A percentile compares a stretch with the other conserved stretches of the same genome.
Evolutionary conservation across 2,113 vertebrate species (phyloP).

Genomic region (Rhinogobius similis): DNA sequence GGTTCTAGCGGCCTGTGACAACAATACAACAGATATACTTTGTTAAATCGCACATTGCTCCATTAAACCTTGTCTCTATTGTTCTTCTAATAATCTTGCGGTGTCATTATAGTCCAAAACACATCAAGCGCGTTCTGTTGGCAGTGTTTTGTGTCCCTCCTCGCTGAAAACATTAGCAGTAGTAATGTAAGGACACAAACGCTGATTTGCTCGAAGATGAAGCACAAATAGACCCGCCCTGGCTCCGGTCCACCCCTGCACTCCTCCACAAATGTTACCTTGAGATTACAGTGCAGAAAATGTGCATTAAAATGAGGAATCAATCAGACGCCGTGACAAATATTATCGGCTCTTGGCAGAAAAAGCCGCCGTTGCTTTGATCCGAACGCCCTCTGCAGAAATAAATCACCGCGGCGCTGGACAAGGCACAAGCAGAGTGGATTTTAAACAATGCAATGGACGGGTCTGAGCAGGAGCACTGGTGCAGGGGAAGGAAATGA

Average conservation of each 20-base stretch:
- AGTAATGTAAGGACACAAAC: slow-evolving; percentile 45
- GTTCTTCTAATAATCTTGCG: slow-evolving; percentile 32
- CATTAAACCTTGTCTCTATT: slow-evolving; percentile 11
- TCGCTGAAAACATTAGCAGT: slow-evolving; percentile 48
- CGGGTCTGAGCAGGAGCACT: neutral
- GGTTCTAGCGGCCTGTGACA: neutral
- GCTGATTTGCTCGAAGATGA: slow-evolving; percentile 37
- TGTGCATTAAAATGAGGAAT: slow-evolving; percentile 51
- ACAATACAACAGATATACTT: neutral
- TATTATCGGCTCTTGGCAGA: slow-evolving; percentile 48
- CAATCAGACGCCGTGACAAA: slow-evolving; percentile 46
- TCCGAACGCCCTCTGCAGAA: slow-evolving; percentile 11
- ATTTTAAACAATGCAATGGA: slow-evolving; percentile 10
- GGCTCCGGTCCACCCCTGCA: slow-evolving; percentile 35
- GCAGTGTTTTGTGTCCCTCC: slow-evolving; percentile 27
- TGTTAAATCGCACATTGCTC: slow-evolving; percentile 2
- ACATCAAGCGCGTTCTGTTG: slow-evolving; percentile 25
- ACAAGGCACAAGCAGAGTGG: slow-evolving; percentile 16
- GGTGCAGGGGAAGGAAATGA: neutral
- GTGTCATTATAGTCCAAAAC: slow-evolving; percentile 27
- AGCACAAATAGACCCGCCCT: slow-evolving; percentile 39
- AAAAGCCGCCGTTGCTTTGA: slow-evolving; percentile 22
- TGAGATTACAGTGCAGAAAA: slow-evolving; percentile 48
- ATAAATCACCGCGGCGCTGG: slow-evolving; percentile 31
- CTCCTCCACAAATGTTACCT: slow-evolving; percentile 45